phyloP scores from a whole-genome alignment of 2,113 vertebrate genomes.

The Oenanthe oenanthe region DNA sequence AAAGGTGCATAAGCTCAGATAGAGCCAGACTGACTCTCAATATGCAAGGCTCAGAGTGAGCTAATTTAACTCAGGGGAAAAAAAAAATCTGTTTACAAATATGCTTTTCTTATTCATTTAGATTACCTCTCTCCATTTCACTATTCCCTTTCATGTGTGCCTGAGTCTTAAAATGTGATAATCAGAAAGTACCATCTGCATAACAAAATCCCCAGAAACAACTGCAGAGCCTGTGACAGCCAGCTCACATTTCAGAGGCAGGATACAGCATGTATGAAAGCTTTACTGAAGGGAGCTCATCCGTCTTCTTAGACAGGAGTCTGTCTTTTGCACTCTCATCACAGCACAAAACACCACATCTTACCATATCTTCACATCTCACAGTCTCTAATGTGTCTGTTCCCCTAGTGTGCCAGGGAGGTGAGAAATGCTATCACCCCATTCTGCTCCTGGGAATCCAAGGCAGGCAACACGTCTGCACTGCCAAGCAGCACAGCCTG shows the following conservation, averaged over 20 bases:
- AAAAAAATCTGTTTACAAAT: background rate
- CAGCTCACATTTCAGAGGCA: background rate
- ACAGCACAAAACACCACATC: background rate
- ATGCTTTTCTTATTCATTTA: background rate
- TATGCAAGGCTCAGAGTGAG: background rate
- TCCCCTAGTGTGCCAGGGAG: background rate
- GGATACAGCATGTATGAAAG: background rate
- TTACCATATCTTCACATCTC: background rate
- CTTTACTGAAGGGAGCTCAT: background rate
- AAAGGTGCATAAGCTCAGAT: background rate
- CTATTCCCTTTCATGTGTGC: background rate
- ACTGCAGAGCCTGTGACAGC: slow-evolving; percentile 4
- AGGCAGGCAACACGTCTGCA: background rate
- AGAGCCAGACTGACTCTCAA: background rate
- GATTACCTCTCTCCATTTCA: background rate
- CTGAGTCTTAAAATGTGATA: background rate
- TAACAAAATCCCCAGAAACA: slow-evolving; percentile 30
- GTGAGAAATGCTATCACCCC: background rate
- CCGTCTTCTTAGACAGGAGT: background rate
- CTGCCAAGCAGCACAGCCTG: background rate
- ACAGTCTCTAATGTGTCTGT: background rate
- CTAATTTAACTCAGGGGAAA: background rate
- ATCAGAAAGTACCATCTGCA: slow-evolving; percentile 13
- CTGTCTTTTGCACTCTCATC: background rate
- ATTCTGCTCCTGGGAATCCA: background rate